Evolutionary conservation across 23 tunicate species (phyloP).

Genomic region (Halocynthia roretzi): DNA sequence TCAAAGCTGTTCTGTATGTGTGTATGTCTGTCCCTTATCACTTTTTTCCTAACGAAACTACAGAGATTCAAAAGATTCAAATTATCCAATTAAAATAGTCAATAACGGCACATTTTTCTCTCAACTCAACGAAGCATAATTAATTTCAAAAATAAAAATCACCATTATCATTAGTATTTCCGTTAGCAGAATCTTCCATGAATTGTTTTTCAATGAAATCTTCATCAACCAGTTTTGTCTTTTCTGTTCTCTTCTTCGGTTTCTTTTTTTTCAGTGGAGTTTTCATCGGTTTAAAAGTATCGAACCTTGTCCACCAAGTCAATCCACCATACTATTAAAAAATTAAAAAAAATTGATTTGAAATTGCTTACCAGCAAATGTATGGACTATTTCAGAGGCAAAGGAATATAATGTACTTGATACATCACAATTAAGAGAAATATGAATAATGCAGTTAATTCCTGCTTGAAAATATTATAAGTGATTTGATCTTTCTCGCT

Average conservation of each 20-base stretch:
- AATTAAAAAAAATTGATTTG: background rate
- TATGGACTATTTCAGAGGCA: background rate
- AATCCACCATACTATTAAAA: constrained; percentile 47
- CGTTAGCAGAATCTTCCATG: background rate
- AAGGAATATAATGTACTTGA: background rate
- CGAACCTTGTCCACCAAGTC: constrained; percentile 65
- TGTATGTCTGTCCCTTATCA: too few species aligned
- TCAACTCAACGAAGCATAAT: too few species aligned
- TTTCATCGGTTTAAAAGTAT: constrained; percentile 29
- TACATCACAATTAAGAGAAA: background rate
- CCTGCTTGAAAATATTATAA: background rate
- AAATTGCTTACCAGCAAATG: too few species aligned
- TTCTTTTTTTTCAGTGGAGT: background rate
- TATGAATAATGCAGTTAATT: too few species aligned
- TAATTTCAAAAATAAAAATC: too few species aligned
- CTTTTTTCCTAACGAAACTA: too few species aligned
- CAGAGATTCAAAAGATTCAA: too few species aligned
- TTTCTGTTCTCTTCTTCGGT: constrained; percentile 23
- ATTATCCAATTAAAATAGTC: too few species aligned
- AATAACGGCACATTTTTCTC: too few species aligned
- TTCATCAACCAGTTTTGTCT: constrained; percentile 30
- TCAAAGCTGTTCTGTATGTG: too few species aligned
- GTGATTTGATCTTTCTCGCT: background rate
- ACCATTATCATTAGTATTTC: too few species aligned
- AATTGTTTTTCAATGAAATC: constrained; percentile 18